Percentiles rank a stretch among this genome's conserved stretches.
Conservation (phyloP, 2,888 invertebrate species). For the Cataglyphis albicans region DNA sequence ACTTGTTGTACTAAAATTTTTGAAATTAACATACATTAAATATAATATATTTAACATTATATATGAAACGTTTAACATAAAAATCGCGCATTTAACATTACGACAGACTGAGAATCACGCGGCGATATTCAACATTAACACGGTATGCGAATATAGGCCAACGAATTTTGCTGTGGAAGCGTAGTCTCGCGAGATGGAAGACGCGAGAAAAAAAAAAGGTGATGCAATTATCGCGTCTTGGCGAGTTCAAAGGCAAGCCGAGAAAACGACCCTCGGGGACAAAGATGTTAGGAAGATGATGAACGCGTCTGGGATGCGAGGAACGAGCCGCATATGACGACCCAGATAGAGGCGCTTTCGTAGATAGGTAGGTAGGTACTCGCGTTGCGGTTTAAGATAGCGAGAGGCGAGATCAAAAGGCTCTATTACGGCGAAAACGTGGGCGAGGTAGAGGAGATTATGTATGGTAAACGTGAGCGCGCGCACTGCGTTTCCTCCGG, state of each 20-base stretch:
- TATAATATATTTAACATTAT: background rate
- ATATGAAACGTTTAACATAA: background rate
- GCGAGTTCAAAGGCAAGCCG: slow-evolving; percentile 74
- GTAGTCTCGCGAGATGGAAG: slow-evolving; percentile 22
- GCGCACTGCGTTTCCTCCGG: slow-evolving; percentile 28
- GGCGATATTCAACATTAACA: background rate
- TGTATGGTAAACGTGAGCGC: slow-evolving; percentile 27
- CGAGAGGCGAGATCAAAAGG: slow-evolving; percentile 50
- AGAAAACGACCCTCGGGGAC: slow-evolving; percentile 68
- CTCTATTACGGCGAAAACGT: slow-evolving; percentile 40
- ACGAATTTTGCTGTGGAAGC: slow-evolving; percentile 20
- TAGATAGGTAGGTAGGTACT: background rate
- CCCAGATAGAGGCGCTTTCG: slow-evolving; percentile 52
- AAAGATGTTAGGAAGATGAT: slow-evolving; percentile 74
- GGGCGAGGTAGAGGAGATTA: slow-evolving; percentile 40
- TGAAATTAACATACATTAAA: background rate
- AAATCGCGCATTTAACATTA: background rate
- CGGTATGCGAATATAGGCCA: slow-evolving; percentile 3
- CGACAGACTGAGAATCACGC: background rate
- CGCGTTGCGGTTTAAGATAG: slow-evolving; percentile 45
- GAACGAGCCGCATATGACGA: slow-evolving; percentile 57
- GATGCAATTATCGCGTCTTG: slow-evolving; percentile 76
- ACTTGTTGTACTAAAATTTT: background rate
- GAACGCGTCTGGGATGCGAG: slow-evolving; percentile 65
- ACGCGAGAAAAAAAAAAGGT: slow-evolving; percentile 36